Conservation (phyloP, 2,888 invertebrate genomes). For the Cryptocephalus primarius region DNA sequence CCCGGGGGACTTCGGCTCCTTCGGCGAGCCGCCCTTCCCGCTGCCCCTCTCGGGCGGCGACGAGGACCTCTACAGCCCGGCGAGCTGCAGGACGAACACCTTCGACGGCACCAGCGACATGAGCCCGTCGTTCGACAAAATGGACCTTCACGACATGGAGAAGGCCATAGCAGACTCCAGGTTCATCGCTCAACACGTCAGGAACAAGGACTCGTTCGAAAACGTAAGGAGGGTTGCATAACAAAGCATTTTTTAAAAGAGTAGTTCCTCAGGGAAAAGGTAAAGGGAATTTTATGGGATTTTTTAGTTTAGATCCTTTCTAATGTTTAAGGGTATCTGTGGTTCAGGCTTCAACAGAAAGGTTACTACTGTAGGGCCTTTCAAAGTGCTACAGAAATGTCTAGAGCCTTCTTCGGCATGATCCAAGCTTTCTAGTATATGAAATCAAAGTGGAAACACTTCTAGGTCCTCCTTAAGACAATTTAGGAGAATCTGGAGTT, state of each 20-base stretch:
- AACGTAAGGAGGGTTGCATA: constrained; percentile 59
- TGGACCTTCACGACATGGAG: constrained; percentile 75
- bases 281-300: too few relatives aligned
- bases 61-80: constrained; percentile 71
- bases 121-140: constrained; percentile 74
- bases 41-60: constrained; percentile 65
- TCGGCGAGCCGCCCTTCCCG: constrained; percentile 56
- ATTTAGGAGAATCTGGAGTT: too few relatives aligned
- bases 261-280: too few relatives aligned
- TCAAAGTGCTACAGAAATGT: too few relatives aligned
- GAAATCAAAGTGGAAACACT: too few relatives aligned
- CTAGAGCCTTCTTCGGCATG: too few relatives aligned
- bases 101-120: constrained; percentile 50
- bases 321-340: too few relatives aligned
- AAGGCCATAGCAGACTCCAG: constrained; percentile 86
- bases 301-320: too few relatives aligned
- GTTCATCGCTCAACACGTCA: constrained; percentile 91
- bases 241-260: background rate
- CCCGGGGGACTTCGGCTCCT: constrained; percentile 49
- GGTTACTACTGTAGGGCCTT: too few relatives aligned
- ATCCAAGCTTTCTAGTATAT: too few relatives aligned
- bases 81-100: constrained; percentile 36
- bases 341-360: too few relatives aligned
- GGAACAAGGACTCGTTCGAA: constrained; percentile 89
- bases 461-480: too few relatives aligned